Evolutionary conservation across 2,113 vertebrate genomes (phyloP).

Genomic region (Tragelaphus buxtoni): DNA sequence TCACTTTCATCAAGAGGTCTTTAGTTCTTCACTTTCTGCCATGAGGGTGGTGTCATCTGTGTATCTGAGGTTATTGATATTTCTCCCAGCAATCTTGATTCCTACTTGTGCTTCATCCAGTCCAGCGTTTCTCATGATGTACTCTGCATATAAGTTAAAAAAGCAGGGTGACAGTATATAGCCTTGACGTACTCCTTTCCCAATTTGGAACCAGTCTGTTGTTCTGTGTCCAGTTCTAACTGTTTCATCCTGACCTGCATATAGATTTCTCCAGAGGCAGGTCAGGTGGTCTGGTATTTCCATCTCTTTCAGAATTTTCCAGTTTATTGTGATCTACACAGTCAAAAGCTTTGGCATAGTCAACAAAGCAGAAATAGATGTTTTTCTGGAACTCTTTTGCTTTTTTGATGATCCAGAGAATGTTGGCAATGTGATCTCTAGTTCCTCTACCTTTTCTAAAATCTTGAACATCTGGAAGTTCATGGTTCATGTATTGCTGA

Average conservation of each 20-base stretch:
- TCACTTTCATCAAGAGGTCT: not conserved
- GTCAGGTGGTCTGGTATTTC: too few relatives aligned
- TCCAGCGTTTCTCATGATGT: not conserved
- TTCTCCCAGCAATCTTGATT: not conserved
- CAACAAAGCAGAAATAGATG: not conserved
- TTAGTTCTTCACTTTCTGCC: not conserved
- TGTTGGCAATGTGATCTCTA: not conserved
- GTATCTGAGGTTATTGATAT: not conserved
- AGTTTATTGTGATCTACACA: not conserved
- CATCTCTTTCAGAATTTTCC: not conserved
- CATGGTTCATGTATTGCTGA: accelerated
- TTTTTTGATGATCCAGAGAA: not conserved
- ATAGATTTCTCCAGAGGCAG: too few relatives aligned
- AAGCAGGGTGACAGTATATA: not conserved
- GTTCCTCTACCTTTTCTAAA: not conserved
- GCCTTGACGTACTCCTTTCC: not conserved
- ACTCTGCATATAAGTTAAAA: not conserved
- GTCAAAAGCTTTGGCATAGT: not conserved
- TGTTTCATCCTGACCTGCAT: too few relatives aligned
- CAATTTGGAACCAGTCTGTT: not conserved
- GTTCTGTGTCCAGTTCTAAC: not conserved
- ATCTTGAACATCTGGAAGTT: not conserved
- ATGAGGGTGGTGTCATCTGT: not conserved
- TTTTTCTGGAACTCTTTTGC: not conserved
- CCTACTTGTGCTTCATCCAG: not conserved